Percentiles rank a stretch among this genome's conserved stretches.
These are phyloP conservation scores for Himalopsyche japonica DNA, from an alignment of 2,888 invertebrate genomes.

Conservation along the genomic window DNA sequence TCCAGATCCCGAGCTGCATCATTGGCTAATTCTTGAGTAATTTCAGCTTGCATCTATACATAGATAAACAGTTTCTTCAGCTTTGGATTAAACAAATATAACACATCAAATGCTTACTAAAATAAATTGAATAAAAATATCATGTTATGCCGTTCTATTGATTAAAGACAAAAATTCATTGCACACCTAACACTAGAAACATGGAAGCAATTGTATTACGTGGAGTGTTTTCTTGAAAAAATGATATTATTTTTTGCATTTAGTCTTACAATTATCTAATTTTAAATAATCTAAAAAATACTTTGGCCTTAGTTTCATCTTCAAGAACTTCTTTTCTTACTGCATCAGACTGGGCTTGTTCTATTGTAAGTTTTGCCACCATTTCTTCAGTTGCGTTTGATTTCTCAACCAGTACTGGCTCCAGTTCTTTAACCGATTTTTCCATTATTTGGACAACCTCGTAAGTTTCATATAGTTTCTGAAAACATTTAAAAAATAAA, in stretches of 20 bases:
- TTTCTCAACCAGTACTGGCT: constrained; percentile 78
- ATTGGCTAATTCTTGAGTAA: constrained; percentile 81
- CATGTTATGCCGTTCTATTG: too few relatives aligned
- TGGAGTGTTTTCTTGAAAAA: too few relatives aligned
- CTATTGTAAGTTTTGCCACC: constrained; percentile 74
- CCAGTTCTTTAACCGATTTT: constrained; percentile 77
- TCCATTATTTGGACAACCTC: constrained; percentile 84
- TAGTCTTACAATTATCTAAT: too few relatives aligned
- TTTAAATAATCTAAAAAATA: constrained; percentile 43
- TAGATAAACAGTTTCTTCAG: too few relatives aligned
- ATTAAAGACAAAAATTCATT: too few relatives aligned
- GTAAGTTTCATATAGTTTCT: constrained; percentile 83
- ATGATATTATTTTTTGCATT: too few relatives aligned
- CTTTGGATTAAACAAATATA: too few relatives aligned
- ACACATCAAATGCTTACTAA: too few relatives aligned
- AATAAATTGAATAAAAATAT: too few relatives aligned
- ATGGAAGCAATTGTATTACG: too few relatives aligned
- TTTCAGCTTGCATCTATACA: constrained; percentile 75
- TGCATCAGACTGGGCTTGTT: constrained; percentile 80
- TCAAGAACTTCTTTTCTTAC: constrained; percentile 77
- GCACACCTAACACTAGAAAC: too few relatives aligned
- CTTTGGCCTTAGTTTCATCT: constrained; percentile 84
- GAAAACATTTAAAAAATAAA: constrained; percentile 43
- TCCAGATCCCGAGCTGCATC: constrained; percentile 88
- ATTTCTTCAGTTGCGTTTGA: constrained; percentile 75